A percentile compares a stretch with the other conserved stretches of the same genome.
These are phyloP conservation scores for Colossoma macropomum DNA, from an alignment of 2,113 vertebrate genomes.

Conservation along the genomic window DNA sequence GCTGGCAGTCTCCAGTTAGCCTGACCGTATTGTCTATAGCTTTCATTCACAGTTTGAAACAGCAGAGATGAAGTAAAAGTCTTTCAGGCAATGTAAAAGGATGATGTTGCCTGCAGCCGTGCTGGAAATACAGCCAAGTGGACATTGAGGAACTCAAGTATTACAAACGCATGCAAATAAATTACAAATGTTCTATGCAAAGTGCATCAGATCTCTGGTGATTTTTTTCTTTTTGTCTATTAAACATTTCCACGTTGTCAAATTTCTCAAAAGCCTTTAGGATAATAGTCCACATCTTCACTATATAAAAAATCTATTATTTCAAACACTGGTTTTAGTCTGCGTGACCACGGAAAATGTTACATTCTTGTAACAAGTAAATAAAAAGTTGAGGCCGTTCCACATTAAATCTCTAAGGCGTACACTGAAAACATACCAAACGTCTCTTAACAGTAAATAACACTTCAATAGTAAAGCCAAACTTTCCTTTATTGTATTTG, in stretches of 20 bases:
- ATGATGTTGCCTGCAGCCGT: not conserved
- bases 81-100: not conserved
- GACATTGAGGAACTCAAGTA: not conserved
- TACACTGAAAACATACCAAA: not conserved
- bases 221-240: not conserved
- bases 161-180: slow-evolving; percentile 31
- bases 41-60: not conserved
- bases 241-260: not conserved
- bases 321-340: too few species aligned
- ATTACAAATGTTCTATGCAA: slow-evolving; percentile 34
- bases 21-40: not conserved
- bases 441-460: not conserved
- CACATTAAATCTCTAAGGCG: not conserved
- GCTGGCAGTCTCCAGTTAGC: not conserved
- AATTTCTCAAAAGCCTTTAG: not conserved
- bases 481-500: too few species aligned
- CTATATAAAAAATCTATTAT: too few species aligned
- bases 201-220: not conserved
- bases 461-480: not conserved
- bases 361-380: not conserved
- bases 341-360: not conserved
- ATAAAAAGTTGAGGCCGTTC: not conserved
- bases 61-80: not conserved
- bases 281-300: not conserved
- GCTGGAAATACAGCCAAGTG: not conserved